Conservation (phyloP, 2,888 invertebrate species). For the Julus scanicus region DNA sequence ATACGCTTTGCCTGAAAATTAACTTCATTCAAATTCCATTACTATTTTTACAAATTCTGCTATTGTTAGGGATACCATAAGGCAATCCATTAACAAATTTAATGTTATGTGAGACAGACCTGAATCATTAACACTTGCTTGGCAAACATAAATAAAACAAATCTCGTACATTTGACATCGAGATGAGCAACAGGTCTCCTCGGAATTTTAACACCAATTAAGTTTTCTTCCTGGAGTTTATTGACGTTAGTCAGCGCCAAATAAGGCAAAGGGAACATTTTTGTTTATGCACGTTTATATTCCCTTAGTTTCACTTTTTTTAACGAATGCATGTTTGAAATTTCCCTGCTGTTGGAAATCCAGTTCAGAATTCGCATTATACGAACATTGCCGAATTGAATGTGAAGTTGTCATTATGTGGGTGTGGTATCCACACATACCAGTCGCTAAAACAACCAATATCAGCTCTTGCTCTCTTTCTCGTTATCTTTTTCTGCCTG, state of each 20-base stretch:
- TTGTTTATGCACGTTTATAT: background rate
- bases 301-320: background rate
- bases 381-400: background rate
- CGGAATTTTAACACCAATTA: background rate
- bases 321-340: background rate
- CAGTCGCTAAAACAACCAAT: background rate
- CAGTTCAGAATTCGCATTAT: background rate
- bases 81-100: no score
- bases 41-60: no score
- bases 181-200: no score
- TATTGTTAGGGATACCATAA: no score
- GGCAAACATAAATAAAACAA: background rate
- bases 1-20: no score
- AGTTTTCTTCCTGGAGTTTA: background rate
- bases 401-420: background rate
- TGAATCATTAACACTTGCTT: no score
- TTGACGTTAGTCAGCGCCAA: background rate
- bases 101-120: no score
- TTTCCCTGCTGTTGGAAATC: background rate
- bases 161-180: background rate
- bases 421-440: constrained; percentile 4
- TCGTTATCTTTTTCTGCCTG: background rate
- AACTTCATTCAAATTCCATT: no score
- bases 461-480: background rate
- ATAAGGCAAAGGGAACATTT: background rate